These are phyloP conservation scores for Anaspis maculata DNA, from an alignment of 2,888 invertebrate species.

Conservation along the genomic window DNA sequence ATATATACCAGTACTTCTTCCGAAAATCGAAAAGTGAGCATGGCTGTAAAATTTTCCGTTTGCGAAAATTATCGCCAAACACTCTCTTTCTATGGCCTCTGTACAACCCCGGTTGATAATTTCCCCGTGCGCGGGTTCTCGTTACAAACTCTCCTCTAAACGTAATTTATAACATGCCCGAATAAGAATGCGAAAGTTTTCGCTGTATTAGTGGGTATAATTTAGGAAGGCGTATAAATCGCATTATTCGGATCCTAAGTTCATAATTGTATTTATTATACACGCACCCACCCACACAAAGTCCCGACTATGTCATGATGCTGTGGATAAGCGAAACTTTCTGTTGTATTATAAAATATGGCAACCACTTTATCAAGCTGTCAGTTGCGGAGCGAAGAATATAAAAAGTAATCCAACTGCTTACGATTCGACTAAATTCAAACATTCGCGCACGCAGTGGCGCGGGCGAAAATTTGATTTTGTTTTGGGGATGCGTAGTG, in stretches of 20 bases:
- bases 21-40: no score
- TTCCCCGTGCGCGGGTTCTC: no score
- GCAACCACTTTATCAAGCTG: constrained; percentile 38
- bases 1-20: no score
- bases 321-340: constrained; percentile 26
- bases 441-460: constrained; percentile 7
- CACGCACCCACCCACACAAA: constrained; percentile 24
- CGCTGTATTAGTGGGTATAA: no score
- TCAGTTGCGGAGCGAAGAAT: constrained; percentile 26
- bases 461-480: constrained; percentile 11
- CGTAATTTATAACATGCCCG: no score
- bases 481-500: constrained; percentile 5
- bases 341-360: constrained; percentile 35
- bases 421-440: constrained; percentile 15
- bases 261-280: constrained; percentile 26
- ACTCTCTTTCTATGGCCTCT: no score
- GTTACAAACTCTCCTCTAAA: no score
- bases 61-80: no score
- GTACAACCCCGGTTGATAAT: no score
- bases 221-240: constrained; percentile 10
- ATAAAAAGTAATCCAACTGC: constrained; percentile 28
- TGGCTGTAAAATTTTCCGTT: no score
- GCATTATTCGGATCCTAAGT: constrained; percentile 12
- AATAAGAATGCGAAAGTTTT: no score
- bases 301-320: constrained; percentile 23